Evolutionary conservation across 2,888 invertebrate genomes (phyloP), one percentile per base, ranked within the genome.

Genomic region (Spisula subtruncata): DNA sequence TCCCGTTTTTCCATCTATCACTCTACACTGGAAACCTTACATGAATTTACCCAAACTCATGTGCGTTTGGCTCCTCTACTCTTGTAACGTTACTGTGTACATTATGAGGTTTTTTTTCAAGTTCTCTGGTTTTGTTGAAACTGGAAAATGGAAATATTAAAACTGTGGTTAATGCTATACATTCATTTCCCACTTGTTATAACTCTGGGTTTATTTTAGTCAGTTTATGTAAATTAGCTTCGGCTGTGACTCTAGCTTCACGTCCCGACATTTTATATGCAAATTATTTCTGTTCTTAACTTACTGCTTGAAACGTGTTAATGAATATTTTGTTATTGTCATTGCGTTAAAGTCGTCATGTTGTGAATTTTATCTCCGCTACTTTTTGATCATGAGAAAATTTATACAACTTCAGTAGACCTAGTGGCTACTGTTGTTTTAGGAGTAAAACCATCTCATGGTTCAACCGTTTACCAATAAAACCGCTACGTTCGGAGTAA

Each of bases 1-100:
- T 84, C 81, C 79, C 81, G 25, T 81, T 81, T 84, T 16, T 71
- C 41, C 41, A 81, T 86, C 84, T 81, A 88, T 88, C 88, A 88
- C 51, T 88, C 71, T 80, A 75, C 75, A 66, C 29, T 46, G 82
- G 82, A 87, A 75, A 75, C 71, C 82, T 48, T 75, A 75, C 75
- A 84, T 84, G 75, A 75, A 75, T 75, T 75, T 75, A 75, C 16
- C 35, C n/a, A 35, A 32, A 75, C 75, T 75, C 35, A 32, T 75
- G 35, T 35, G n/a, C n/a, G n/a, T 75, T 75, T 75, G 32, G 14
- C 32, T 75, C 32, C 32, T 75, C 32, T 2, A 32, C 32, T 75
- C 35, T 75, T 1, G 16, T 18, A n/a, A n/a, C n/a, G n/a, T n/a
- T n/a, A 25, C 12, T 16, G 18, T 35, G 35, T 32, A 75, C 75